Conservation (phyloP, 2,888 invertebrate genomes). For the Unio pictorum region DNA sequence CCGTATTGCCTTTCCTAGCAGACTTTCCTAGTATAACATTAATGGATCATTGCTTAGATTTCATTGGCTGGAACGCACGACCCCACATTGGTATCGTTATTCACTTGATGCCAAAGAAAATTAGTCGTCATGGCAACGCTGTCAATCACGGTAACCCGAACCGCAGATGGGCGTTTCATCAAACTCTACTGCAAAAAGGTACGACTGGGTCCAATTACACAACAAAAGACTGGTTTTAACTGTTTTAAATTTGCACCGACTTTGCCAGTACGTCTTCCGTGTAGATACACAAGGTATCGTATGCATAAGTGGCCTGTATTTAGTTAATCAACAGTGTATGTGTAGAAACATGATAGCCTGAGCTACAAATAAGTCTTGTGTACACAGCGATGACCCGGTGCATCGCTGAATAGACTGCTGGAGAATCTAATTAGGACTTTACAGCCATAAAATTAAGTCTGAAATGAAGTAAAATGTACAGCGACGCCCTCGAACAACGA, state of each 20-base stretch:
- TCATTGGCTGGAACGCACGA: constrained; percentile 57
- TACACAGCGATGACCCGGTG: too few relatives aligned
- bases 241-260: constrained; percentile 12
- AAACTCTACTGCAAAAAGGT: constrained; percentile 18
- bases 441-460: too few relatives aligned
- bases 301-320: too few relatives aligned
- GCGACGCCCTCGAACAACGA: too few relatives aligned
- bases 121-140: constrained; percentile 62
- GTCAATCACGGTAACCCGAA: constrained; percentile 65
- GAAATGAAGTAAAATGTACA: too few relatives aligned
- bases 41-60: constrained; percentile 42
- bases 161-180: constrained; percentile 47
- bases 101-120: constrained; percentile 60
- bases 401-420: too few relatives aligned
- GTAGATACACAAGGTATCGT: too few relatives aligned
- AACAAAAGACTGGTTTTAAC: constrained; percentile 31
- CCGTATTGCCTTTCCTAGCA: neutral
- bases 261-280: neutral
- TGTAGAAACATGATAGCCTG: too few relatives aligned
- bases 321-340: too few relatives aligned
- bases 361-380: too few relatives aligned
- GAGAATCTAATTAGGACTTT: too few relatives aligned
- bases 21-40: constrained; percentile 12
- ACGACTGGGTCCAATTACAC: constrained; percentile 32
- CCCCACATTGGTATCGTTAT: constrained; percentile 58